A percentile compares a stretch with the other conserved stretches of the same genome.
These are phyloP conservation scores for Lepus timidus DNA, from an alignment of 2,113 vertebrate genomes.

Conservation along the genomic window DNA sequence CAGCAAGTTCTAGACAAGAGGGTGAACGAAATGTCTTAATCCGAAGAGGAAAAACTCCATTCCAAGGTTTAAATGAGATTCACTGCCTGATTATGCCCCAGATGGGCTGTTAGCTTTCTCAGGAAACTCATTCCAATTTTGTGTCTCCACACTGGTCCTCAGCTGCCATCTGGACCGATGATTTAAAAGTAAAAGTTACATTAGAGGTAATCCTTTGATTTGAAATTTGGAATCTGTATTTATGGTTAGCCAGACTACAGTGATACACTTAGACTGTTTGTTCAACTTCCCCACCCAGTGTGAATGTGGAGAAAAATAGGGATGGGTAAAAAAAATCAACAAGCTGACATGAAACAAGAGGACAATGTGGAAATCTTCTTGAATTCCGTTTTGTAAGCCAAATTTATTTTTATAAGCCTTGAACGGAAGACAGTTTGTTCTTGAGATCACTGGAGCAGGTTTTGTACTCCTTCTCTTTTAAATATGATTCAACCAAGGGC, in stretches of 20 bases:
- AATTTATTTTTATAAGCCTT: conserved; percentile 74
- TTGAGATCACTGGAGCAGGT: conserved; percentile 44
- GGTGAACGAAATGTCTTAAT: conserved; percentile 65
- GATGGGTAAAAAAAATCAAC: not conserved
- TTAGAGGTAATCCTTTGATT: conserved; percentile 32
- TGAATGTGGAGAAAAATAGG: conserved; percentile 52
- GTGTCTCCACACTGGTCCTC: not conserved
- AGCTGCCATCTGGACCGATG: conserved; percentile 35
- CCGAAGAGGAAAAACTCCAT: conserved; percentile 51
- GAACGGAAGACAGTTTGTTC: conserved; percentile 54
- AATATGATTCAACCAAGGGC: not conserved
- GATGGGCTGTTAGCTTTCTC: rapidly evolving
- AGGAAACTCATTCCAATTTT: conserved; percentile 50
- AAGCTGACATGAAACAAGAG: conserved; percentile 58
- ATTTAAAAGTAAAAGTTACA: not conserved
- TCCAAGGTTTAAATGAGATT: conserved; percentile 56
- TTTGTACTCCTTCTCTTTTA: conserved; percentile 14
- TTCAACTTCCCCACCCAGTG: conserved; percentile 3
- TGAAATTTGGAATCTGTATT: conserved; percentile 68
- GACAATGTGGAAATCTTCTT: conserved; percentile 6
- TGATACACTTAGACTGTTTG: not conserved
- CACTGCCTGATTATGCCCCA: conserved; percentile 37
- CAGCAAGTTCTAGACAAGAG: conserved; percentile 62
- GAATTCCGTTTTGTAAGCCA: conserved; percentile 66
- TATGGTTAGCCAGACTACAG: conserved; percentile 3